Conservation (phyloP, 2,888 invertebrate genomes). For the Deroplatys truncata region DNA sequence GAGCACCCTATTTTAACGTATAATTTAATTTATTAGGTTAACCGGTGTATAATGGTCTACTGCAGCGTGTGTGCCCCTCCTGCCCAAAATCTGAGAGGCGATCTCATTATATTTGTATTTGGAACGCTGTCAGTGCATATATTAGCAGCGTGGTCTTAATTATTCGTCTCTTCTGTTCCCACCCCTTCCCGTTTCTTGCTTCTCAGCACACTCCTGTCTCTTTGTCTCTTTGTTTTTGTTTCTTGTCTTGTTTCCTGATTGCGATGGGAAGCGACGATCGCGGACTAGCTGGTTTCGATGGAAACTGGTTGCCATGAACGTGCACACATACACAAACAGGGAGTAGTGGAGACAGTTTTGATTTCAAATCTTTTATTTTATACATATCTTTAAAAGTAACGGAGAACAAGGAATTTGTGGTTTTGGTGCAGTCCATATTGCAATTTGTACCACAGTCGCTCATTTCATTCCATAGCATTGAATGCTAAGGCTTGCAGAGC, state of each 20-base stretch:
- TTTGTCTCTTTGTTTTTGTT: slow-evolving; percentile 3
- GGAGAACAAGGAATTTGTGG: background rate
- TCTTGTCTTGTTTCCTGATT: background rate
- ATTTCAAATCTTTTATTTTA: background rate
- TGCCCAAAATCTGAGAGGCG: slow-evolving; percentile 5
- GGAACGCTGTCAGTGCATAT: slow-evolving; percentile 13
- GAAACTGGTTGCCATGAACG: background rate
- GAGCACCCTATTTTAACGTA: background rate
- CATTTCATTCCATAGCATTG: too few relatives aligned
- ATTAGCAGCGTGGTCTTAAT: slow-evolving; percentile 22
- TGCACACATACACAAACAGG: background rate
- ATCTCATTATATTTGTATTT: slow-evolving; percentile 13
- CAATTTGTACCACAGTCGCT: too few relatives aligned
- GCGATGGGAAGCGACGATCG: background rate
- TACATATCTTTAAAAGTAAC: background rate
- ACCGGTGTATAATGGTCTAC: background rate
- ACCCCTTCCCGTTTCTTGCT: background rate
- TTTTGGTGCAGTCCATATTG: too few relatives aligned
- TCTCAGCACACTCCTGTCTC: background rate
- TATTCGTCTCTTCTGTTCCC: slow-evolving; percentile 10
- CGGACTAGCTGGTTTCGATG: background rate
- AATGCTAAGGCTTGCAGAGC: too few relatives aligned
- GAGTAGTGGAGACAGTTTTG: background rate
- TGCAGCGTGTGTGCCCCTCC: background rate
- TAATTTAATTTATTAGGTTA: slow-evolving; percentile 18